Conservation (phyloP, 2,797 vertebrate species). For the Microctenopoma stevenorrisi region DNA sequence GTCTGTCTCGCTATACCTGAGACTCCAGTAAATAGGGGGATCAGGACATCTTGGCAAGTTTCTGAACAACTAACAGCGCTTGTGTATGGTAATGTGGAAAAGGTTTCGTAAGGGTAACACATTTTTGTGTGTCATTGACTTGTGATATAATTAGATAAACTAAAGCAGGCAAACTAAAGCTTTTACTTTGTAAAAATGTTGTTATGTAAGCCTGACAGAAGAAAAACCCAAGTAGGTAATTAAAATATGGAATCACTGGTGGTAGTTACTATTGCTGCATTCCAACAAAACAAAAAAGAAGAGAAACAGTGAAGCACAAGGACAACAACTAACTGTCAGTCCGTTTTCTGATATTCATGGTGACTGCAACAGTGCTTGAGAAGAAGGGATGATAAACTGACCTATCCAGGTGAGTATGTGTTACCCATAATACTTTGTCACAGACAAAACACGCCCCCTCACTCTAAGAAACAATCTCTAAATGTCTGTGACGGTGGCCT, state of each 20-base stretch:
- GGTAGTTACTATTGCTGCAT: conserved; percentile 31
- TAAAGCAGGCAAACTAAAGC: no score
- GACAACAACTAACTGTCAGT: conserved; percentile 48
- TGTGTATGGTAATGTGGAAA: background rate
- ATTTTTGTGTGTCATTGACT: background rate
- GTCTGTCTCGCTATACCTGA: conserved; percentile 29
- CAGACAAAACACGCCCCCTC: conserved; percentile 49
- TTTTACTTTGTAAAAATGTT: background rate
- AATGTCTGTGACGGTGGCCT: conserved; percentile 60
- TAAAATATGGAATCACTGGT: conserved; percentile 9
- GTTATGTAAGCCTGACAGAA: background rate
- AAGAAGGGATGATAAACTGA: conserved; percentile 63
- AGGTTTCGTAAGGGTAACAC: background rate
- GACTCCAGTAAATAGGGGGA: conserved; percentile 52
- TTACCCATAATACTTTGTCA: conserved; percentile 68
- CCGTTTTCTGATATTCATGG: conserved; percentile 43
- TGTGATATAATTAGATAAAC: conserved; percentile 1
- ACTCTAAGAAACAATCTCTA: conserved; percentile 45
- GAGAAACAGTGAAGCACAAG: conserved; percentile 27
- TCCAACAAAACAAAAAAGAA: conserved; percentile 13
- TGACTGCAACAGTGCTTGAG: conserved; percentile 24
- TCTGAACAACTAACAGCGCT: background rate
- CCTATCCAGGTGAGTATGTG: conserved; percentile 48
- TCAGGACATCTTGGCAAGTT: conserved; percentile 36
- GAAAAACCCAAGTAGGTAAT: conserved; percentile 11